Conservation (phyloP, 1,140 invertebrate species). For the Eupeodes corollae region DNA sequence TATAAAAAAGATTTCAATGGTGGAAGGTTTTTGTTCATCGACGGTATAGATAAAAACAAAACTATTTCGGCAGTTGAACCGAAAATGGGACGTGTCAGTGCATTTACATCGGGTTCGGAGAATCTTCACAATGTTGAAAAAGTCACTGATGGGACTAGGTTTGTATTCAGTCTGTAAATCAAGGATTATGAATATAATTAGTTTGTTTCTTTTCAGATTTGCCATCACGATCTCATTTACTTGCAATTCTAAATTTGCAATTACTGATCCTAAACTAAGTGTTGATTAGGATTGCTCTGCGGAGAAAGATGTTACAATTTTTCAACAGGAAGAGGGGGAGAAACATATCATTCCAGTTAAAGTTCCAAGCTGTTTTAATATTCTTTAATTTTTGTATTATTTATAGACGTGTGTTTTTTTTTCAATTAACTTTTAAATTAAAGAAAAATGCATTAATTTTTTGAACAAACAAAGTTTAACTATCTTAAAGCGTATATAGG, state of each 20-base stretch:
- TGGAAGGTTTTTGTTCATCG: conserved; percentile 72
- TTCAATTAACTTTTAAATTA: too few species aligned
- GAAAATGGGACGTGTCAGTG: conserved; percentile 61
- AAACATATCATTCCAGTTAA: too few species aligned
- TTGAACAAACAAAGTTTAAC: too few species aligned
- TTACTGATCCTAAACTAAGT: conserved; percentile 4
- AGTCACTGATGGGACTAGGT: conserved; percentile 52
- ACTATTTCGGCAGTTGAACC: conserved; percentile 63
- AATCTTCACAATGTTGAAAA: conserved; percentile 75
- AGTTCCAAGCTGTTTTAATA: too few species aligned
- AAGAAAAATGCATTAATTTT: too few species aligned
- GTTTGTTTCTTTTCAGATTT: conserved; percentile 41
- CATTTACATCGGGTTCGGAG: conserved; percentile 79
- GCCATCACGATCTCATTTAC: conserved; percentile 78
- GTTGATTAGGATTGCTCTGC: too few species aligned
- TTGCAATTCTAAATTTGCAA: conserved; percentile 53
- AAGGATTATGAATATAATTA: conserved; percentile 1
- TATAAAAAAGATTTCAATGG: conserved; percentile 66
- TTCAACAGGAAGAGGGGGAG: too few species aligned
- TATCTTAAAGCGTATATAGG: too few species aligned
- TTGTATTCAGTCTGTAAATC: background rate
- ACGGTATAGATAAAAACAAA: conserved; percentile 35
- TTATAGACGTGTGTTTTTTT: too few species aligned
- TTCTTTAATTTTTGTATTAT: too few species aligned
- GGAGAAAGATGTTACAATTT: too few species aligned